A percentile compares a stretch with the other conserved stretches of the same genome.
phyloP scores from a whole-genome alignment of 2,888 invertebrate species.

The Coenonympha arcania region DNA sequence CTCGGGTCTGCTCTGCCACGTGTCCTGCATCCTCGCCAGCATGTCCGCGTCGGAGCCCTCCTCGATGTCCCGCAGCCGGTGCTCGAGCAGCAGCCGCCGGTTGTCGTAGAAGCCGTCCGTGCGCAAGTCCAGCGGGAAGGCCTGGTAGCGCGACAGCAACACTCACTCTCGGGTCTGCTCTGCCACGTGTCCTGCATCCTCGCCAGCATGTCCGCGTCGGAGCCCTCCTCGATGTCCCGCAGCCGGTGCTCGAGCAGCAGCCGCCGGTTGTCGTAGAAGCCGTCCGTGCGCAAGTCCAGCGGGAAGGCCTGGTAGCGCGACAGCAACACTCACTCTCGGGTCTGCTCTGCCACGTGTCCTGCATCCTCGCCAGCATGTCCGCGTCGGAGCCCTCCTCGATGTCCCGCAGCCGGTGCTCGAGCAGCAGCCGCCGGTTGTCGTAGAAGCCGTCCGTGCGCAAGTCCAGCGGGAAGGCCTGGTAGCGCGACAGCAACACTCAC shows the following conservation, averaged over 20 bases:
- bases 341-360: conserved; percentile 59
- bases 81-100: conserved; percentile 75
- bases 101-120: conserved; percentile 78
- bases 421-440: conserved; percentile 70
- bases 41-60: conserved; percentile 49
- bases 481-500: conserved; percentile 75
- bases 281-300: conserved; percentile 78
- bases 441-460: conserved; percentile 79
- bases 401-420: conserved; percentile 70
- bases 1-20: conserved; percentile 64
- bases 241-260: conserved; percentile 73
- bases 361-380: conserved; percentile 58
- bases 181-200: conserved; percentile 67
- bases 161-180: conserved; percentile 55
- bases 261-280: conserved; percentile 80
- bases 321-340: conserved; percentile 69
- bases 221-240: conserved; percentile 40
- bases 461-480: conserved; percentile 83
- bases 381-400: conserved; percentile 48
- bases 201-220: conserved; percentile 53
- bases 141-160: conserved; percentile 78
- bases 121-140: conserved; percentile 81
- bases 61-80: conserved; percentile 57
- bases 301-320: conserved; percentile 79
- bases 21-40: conserved; percentile 52